Base-by-base conservation (phyloP, 2,113 vertebrate species). In the Anarhynchus alexandrinus region DNA sequence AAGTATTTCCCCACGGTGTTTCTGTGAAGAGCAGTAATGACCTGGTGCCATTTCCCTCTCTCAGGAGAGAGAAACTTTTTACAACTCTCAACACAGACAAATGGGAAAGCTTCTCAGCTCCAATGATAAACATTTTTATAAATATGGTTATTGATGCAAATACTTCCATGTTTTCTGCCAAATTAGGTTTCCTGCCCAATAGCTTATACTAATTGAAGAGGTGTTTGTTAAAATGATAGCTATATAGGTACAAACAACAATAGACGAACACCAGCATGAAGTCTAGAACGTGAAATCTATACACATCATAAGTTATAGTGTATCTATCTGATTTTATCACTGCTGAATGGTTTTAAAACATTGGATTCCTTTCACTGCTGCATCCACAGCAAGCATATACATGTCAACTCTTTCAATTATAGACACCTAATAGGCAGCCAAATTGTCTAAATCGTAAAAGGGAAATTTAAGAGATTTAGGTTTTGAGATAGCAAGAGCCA, bases 361-460 rank as follows among this genome's bases (percentile, higher is more conserved):
- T 36, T 93, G 72, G 52, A 79, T 79, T 93, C 43, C 64, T 91
- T 93, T 81, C 57, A 91, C 71, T 94, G 90, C 45, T 91, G 72
- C 64, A 93, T 79, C 36, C 88, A 71, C 66, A 84, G 77, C 34
- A 94, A 94, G 54, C 40, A 67, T 29, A 77, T 52, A 95, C 87
- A 90, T 34, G 71, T 86, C 93, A 96, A 11, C 42, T 78, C 73
- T 83, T 88, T 82, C 93, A 93, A 62, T 88, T 89, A 93, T 5
- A 96, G 61, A 81, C 45, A 93, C 10, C 32, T 71, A 94, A 93
- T 52, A 95, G 58, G 70, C 80, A 96, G 85, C 57, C 73, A 92
- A 88, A 80, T 59, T 64, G 64, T 58, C 67, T 90, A 91, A 89
- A 81, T 5, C 86, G 32, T 69, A 77, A 94, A 86, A 82, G 12